Percentiles rank a stretch among this genome's conserved stretches.
These are phyloP conservation scores for Dendrolimus kikuchii DNA, from an alignment of 1,140 invertebrate species.

Conservation along the genomic window DNA sequence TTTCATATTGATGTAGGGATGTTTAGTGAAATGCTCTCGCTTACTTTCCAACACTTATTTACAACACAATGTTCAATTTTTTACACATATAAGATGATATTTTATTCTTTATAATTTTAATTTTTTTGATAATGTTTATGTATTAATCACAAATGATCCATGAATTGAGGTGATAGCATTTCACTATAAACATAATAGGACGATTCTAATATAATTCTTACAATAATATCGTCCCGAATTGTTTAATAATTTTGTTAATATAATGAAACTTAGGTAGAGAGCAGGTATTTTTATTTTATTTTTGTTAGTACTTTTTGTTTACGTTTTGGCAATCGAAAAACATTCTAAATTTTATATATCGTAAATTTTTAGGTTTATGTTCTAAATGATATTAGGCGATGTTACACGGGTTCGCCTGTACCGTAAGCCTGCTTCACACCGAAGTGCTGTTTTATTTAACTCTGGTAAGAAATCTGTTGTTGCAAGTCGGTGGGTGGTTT, in stretches of 20 bases:
- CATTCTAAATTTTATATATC: conserved; percentile 42
- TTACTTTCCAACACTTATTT: conserved; percentile 9
- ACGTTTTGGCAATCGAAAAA: conserved; percentile 46
- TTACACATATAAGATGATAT: no score
- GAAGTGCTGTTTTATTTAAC: no score
- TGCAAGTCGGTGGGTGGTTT: conserved; percentile 40
- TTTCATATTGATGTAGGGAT: conserved; percentile 56
- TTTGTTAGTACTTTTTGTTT: conserved; percentile 55
- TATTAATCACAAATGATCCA: neutral
- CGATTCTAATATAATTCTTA: conserved; percentile 72
- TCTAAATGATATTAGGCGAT: conserved; percentile 24
- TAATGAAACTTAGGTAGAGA: conserved; percentile 39
- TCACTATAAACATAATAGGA: conserved; percentile 42
- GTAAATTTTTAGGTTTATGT: conserved; percentile 47
- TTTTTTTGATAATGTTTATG: no score
- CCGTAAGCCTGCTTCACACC: no score
- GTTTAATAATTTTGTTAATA: conserved; percentile 62
- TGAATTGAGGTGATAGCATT: conserved; percentile 36
- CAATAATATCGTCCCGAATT: conserved; percentile 66
- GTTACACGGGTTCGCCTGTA: conserved; percentile 3
- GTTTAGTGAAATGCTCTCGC: conserved; percentile 50
- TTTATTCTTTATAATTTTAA: no score
- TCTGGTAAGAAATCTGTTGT: conserved; percentile 3
- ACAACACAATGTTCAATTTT: no score
- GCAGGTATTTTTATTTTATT: conserved; percentile 42